Percentiles rank a stretch among this genome's conserved stretches.
Conservation (phyloP, 2,113 vertebrate species). For the Forbesichthys papilliferus region DNA sequence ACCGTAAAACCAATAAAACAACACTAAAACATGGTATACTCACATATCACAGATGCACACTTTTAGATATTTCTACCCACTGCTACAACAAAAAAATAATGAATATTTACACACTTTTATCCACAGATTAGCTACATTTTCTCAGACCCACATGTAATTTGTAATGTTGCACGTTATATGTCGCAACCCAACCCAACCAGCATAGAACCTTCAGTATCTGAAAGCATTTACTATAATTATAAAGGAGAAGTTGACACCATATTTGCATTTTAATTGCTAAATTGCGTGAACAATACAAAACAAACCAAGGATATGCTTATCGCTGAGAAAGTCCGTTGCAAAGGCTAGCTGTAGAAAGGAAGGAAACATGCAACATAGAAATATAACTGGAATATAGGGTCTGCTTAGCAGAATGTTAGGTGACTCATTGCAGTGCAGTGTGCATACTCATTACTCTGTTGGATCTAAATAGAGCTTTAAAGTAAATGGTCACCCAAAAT, state of each 20-base stretch:
- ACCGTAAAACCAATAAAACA: no score
- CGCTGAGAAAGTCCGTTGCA: slow-evolving; percentile 15
- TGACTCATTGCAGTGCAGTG: slow-evolving; percentile 43
- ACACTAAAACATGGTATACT: no score
- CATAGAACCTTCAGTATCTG: no score
- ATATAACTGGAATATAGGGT: slow-evolving; percentile 25
- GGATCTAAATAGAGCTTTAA: slow-evolving; percentile 40
- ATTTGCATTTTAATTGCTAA: slow-evolving; percentile 33
- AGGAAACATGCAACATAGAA: slow-evolving; percentile 19
- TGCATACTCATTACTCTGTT: slow-evolving; percentile 52
- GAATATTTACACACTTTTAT: no score
- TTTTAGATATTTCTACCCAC: no score
- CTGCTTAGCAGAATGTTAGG: slow-evolving; percentile 29
- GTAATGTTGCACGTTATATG: no score
- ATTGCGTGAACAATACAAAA: slow-evolving; percentile 7
- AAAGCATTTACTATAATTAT: slow-evolving; percentile 43
- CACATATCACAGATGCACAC: no score
- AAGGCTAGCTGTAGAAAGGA: slow-evolving; percentile 28
- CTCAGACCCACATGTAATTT: no score
- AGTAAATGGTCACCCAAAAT: slow-evolving; percentile 52
- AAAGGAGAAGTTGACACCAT: slow-evolving; percentile 15
- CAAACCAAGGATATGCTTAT: slow-evolving; percentile 14
- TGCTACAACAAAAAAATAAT: no score
- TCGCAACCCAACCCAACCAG: no score
- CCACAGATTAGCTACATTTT: no score